Conservation (phyloP, 2,888 invertebrate species). For the Entomobrya proxima region DNA sequence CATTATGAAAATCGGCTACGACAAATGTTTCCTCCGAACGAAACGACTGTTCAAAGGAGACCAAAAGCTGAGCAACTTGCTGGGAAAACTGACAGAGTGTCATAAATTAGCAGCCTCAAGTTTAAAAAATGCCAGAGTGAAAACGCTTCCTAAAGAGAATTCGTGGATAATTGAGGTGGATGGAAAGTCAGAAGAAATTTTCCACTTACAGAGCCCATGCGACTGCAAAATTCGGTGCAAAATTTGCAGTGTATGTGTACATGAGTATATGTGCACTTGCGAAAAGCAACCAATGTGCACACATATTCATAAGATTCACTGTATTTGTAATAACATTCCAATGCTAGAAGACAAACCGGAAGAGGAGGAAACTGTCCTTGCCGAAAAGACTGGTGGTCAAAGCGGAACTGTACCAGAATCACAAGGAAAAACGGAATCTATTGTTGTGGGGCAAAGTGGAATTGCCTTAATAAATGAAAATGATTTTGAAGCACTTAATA, state of each 20-base stretch:
- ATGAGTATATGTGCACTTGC: constrained; percentile 71
- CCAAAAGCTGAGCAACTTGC: constrained; percentile 65
- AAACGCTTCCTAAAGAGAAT: not conserved
- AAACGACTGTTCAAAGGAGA: constrained; percentile 74
- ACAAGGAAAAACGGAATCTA: not conserved
- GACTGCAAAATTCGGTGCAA: constrained; percentile 68
- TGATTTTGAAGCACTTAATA: not conserved
- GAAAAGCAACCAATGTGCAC: constrained; percentile 64
- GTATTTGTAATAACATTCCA: not conserved
- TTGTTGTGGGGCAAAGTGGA: too few relatives aligned
- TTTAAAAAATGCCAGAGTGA: not conserved
- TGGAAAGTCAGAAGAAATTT: too few relatives aligned
- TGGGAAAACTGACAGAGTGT: constrained; percentile 62
- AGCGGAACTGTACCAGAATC: too few relatives aligned
- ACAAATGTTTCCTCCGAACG: constrained; percentile 72
- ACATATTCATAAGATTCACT: constrained; percentile 71
- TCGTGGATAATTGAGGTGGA: too few relatives aligned
- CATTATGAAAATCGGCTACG: constrained; percentile 74
- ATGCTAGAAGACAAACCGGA: not conserved
- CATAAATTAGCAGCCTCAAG: constrained; percentile 37
- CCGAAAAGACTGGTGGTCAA: not conserved
- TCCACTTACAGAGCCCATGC: constrained; percentile 67
- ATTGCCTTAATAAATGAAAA: constrained; percentile 17
- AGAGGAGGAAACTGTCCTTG: not conserved
- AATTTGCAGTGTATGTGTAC: constrained; percentile 70